phyloP scores from a whole-genome alignment of 1,140 invertebrate species.

The Drosophila repleta region DNA sequence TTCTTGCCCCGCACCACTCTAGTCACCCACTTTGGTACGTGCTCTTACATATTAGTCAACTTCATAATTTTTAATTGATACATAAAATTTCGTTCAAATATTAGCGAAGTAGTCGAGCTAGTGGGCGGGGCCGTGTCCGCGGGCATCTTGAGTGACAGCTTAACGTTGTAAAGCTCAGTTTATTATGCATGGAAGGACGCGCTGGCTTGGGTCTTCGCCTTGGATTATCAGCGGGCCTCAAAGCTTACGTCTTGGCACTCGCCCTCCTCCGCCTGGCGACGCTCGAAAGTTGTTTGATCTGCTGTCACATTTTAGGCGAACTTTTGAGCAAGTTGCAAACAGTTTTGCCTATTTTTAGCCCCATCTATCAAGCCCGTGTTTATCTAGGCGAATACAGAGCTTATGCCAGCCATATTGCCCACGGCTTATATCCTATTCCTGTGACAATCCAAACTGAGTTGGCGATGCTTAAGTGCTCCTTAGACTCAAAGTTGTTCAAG shows the following conservation, averaged over 20 bases:
- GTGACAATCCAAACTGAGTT: background rate
- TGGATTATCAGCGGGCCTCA: slow-evolving; percentile 57
- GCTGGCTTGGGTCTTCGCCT: slow-evolving; percentile 12
- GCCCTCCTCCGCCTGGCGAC: background rate
- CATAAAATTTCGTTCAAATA: slow-evolving; percentile 83
- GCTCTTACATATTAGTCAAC: slow-evolving; percentile 83
- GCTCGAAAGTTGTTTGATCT: slow-evolving; percentile 42
- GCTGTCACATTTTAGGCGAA: slow-evolving; percentile 26
- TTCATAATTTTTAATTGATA: slow-evolving; percentile 84
- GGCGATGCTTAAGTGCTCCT: background rate
- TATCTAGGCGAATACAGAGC: slow-evolving; percentile 6
- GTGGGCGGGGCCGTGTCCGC: too few relatives aligned
- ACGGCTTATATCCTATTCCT: slow-evolving; percentile 19
- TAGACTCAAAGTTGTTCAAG: background rate
- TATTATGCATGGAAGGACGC: slow-evolving; percentile 68
- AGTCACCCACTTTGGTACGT: slow-evolving; percentile 55
- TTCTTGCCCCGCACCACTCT: slow-evolving; percentile 4
- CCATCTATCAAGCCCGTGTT: slow-evolving; percentile 21
- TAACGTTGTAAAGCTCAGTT: slow-evolving; percentile 77
- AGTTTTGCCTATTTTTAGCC: slow-evolving; percentile 29
- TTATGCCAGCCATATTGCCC: slow-evolving; percentile 16
- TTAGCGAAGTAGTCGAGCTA: slow-evolving; percentile 51
- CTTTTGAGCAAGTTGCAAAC: slow-evolving; percentile 21
- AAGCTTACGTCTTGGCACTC: background rate
- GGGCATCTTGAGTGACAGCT: slow-evolving; percentile 72